Conservation (phyloP, 2,888 invertebrate species). For the Ichneumoninae sp. region DNA sequence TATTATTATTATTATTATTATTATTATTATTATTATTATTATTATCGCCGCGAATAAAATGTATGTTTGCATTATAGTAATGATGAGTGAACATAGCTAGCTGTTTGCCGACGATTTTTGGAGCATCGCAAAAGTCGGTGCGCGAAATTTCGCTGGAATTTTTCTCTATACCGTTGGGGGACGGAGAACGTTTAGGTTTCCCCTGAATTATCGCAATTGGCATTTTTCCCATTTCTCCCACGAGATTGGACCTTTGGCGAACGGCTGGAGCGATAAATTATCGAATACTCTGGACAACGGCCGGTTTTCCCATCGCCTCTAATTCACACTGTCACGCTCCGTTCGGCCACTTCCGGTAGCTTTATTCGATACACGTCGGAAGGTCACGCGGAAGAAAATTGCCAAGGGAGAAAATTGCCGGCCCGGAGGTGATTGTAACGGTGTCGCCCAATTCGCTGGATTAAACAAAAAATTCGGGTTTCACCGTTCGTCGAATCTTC, state of each 20-base stretch:
- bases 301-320: conserved; percentile 20
- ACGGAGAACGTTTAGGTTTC: conserved; percentile 8
- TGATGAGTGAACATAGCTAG: conserved; percentile 49
- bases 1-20: no score
- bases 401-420: conserved; percentile 3
- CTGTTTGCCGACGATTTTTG: background rate
- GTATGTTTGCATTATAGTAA: conserved; percentile 61
- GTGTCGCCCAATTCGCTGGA: background rate
- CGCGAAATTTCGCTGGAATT: background rate
- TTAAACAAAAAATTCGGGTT: background rate
- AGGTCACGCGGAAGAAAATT: conserved; percentile 15
- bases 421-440: background rate
- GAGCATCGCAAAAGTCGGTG: background rate
- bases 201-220: conserved; percentile 64
- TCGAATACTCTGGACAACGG: conserved; percentile 41
- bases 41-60: background rate
- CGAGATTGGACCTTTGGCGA: conserved; percentile 50
- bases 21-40: no score
- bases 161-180: background rate
- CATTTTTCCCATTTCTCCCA: conserved; percentile 64
- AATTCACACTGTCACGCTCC: conserved; percentile 57
- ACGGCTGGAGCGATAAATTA: conserved; percentile 47
- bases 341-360: conserved; percentile 7
- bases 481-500: background rate
- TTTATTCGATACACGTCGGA: conserved; percentile 12